Evolutionary conservation across 2,888 invertebrate genomes (phyloP).

Genomic region (Trypoxylon attenuatum): DNA sequence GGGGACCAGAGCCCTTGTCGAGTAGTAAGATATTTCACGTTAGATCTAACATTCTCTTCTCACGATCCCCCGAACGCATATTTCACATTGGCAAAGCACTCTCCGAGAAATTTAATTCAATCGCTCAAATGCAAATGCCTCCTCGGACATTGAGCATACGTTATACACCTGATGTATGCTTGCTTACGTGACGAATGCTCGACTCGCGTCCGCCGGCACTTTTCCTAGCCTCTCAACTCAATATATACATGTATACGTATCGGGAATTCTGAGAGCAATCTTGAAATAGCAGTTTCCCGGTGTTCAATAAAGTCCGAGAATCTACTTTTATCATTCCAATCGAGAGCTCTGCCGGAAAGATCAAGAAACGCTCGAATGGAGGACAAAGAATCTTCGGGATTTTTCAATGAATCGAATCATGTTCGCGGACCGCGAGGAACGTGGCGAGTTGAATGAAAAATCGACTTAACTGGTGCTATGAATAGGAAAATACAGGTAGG

Average conservation of each 20-base stretch:
- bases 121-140: constrained; percentile 37
- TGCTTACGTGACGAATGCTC: constrained; percentile 5
- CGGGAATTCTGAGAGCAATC: background rate
- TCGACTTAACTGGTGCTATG: constrained; percentile 11
- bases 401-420: too few relatives aligned
- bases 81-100: constrained; percentile 33
- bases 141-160: constrained; percentile 15
- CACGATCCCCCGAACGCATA: constrained; percentile 13
- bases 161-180: constrained; percentile 8
- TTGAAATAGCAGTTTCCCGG: background rate
- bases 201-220: background rate
- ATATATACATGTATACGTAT: too few relatives aligned
- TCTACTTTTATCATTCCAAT: too few relatives aligned
- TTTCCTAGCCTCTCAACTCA: background rate
- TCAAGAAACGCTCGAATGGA: too few relatives aligned
- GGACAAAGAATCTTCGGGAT: too few relatives aligned
- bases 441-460: too few relatives aligned
- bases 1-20: constrained; percentile 23
- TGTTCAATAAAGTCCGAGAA: too few relatives aligned
- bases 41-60: constrained; percentile 12
- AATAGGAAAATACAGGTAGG: background rate
- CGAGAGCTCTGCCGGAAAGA: too few relatives aligned
- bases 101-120: constrained; percentile 39
- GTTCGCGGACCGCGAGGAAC: too few relatives aligned
- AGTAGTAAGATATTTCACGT: constrained; percentile 46